Evolutionary conservation across 1,140 invertebrate species (phyloP).

Genomic region (Formica exsecta): DNA sequence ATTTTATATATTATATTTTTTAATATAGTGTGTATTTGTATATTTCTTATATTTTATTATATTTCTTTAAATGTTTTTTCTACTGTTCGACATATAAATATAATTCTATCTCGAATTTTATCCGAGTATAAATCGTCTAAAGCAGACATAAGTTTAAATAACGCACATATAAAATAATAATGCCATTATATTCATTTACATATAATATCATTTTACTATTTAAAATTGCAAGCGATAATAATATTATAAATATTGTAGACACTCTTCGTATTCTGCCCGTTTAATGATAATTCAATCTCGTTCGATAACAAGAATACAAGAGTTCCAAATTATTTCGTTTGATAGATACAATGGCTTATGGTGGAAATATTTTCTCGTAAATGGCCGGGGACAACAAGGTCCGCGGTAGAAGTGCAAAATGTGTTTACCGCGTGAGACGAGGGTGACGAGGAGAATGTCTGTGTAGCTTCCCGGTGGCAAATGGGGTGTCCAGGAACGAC

Average conservation of each 20-base stretch:
- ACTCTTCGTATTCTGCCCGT: too few relatives aligned
- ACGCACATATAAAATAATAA: too few relatives aligned
- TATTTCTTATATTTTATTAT: too few relatives aligned
- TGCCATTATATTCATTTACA: background rate
- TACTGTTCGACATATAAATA: too few relatives aligned
- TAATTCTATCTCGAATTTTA: too few relatives aligned
- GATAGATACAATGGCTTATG: background rate
- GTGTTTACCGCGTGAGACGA: conserved; percentile 61
- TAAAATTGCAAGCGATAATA: background rate
- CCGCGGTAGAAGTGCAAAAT: conserved; percentile 65
- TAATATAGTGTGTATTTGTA: background rate
- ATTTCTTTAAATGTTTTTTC: too few relatives aligned
- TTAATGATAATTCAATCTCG: background rate
- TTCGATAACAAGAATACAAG: background rate
- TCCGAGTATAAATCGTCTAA: too few relatives aligned
- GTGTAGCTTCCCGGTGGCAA: conserved; percentile 57
- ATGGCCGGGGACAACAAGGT: conserved; percentile 14
- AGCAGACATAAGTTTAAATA: background rate
- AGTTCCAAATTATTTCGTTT: background rate
- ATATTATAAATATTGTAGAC: background rate
- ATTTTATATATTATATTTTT: background rate
- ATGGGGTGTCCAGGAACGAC: conserved; percentile 65
- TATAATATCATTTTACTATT: background rate
- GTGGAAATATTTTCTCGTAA: conserved; percentile 23
- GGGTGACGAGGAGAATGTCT: conserved; percentile 46